Evolutionary conservation across 2,888 invertebrate species (phyloP), one percentile per base, ranked within the genome.

Genomic region (Alentia gelatinosa): DNA sequence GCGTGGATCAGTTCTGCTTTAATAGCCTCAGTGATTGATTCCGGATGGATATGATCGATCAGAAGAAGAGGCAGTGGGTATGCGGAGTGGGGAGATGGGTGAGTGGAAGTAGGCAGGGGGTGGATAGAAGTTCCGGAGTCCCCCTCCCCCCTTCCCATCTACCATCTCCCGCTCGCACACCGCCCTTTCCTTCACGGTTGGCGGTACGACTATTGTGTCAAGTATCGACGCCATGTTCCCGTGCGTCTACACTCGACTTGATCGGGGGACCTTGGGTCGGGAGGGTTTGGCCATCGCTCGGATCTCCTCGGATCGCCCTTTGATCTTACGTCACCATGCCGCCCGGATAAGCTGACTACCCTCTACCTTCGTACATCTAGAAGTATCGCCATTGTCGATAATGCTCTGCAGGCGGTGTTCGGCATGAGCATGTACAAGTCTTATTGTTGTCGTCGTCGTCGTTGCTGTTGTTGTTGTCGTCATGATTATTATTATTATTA

Each of bases 11-110:
- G 68, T 68, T 68, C 68, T 26, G 68, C 68, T 68, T 68, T 68
- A 68, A 68, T 68, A 30, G 68, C 68, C n/a, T 68, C 68, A 68
- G 68, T 68, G 33, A 68, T 68, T 68, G 68, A 68, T 68, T 30
- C 68, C 4, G 33, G 26, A 68, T 68, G 26, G 30, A n/a, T 30
- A 26, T 26, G n/a, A 68, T 68, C 26, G 68, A 68, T 68, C 68
- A n/a, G 56, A 4, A 56, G 56, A 19, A 19, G 12, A 19, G 3
- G 56, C 19, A n/a, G 3, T 19, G 56, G 56, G 56, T 3, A 19
- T n/a, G 56, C 5, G n/a, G 19, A 30, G 68, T 9, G 33, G 5
- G 5, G 68, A 3, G 5, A n/a, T 12, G 30, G 68, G 68, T 30
- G 30, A 26, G 68, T 4, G 30, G 68, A 30, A 26, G 26, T 3